These are phyloP conservation scores for Eretmochelys imbricata DNA, from an alignment of 2,113 vertebrate species.

Conservation along the genomic window DNA sequence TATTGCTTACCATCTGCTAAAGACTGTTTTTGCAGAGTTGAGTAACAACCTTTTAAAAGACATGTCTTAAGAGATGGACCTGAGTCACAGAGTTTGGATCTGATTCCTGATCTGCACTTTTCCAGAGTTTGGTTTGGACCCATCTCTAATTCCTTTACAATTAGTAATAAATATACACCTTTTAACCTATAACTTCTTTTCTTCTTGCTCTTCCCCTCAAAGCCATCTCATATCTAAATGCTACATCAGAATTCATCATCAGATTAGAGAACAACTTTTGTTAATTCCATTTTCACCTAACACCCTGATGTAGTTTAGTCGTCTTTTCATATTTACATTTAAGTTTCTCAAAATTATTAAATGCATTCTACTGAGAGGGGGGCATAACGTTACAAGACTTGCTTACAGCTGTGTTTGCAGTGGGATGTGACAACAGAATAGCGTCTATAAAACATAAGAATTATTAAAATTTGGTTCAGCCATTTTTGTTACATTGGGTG, in stretches of 20 bases:
- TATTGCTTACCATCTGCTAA: not conserved
- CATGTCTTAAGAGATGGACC: not conserved
- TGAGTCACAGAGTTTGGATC: not conserved
- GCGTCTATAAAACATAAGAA: not conserved
- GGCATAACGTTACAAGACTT: not conserved
- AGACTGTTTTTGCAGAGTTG: not conserved
- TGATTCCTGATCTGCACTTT: not conserved
- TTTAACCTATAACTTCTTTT: not conserved
- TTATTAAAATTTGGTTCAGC: not conserved
- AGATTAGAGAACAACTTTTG: not conserved
- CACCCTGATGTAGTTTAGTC: not conserved
- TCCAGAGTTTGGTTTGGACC: not conserved
- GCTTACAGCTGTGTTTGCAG: not conserved
- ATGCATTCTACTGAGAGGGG: rapidly evolving
- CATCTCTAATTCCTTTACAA: not conserved
- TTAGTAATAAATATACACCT: not conserved
- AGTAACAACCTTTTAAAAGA: not conserved
- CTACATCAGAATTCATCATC: not conserved
- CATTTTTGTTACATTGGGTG: not conserved
- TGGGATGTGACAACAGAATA: not conserved
- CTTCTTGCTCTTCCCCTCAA: not conserved
- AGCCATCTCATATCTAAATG: not conserved
- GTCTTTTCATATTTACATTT: not conserved
- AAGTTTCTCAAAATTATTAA: not conserved
- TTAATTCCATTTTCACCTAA: not conserved